Evolutionary conservation across 2,797 vertebrate species (phyloP).

Genomic region (Coregonus ussuriensis): DNA sequence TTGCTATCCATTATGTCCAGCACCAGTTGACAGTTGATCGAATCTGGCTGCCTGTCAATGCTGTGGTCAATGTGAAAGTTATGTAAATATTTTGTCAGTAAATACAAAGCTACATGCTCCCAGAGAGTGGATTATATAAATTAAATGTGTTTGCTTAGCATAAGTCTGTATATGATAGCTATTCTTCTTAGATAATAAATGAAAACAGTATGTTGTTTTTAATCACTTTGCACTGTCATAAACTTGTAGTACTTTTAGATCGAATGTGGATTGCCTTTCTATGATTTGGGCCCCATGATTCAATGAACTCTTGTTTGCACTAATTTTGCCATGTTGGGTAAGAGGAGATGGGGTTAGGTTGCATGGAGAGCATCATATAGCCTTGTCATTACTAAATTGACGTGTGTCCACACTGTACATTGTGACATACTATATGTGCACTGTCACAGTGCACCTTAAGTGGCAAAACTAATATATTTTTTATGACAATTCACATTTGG

Average conservation of each 20-base stretch:
- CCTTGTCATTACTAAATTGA: conserved; percentile 63
- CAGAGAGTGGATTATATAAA: conserved; percentile 27
- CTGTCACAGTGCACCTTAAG: conserved; percentile 26
- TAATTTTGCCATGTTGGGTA: conserved; percentile 32
- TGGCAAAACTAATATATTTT: conserved; percentile 53
- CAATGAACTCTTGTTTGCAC: conserved; percentile 33
- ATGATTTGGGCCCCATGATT: conserved; percentile 46
- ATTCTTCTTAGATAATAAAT: not conserved
- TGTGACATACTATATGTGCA: conserved; percentile 53
- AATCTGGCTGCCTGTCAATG: no score
- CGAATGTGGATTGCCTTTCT: conserved; percentile 25
- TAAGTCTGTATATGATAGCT: conserved; percentile 33
- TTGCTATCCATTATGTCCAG: not conserved
- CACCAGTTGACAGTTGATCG: not conserved
- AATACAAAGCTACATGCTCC: conserved; percentile 7
- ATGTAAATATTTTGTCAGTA: conserved; percentile 50
- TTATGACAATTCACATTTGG: conserved; percentile 38
- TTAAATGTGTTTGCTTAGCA: no score
- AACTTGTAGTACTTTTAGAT: conserved; percentile 32
- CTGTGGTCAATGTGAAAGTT: conserved; percentile 34
- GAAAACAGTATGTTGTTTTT: not conserved
- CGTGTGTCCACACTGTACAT: conserved; percentile 60
- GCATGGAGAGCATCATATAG: conserved; percentile 64
- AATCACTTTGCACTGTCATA: not conserved
- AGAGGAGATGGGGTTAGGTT: conserved; percentile 48